Evolutionary conservation across 2,888 invertebrate genomes (phyloP).

Genomic region (Eupsilia transversa): DNA sequence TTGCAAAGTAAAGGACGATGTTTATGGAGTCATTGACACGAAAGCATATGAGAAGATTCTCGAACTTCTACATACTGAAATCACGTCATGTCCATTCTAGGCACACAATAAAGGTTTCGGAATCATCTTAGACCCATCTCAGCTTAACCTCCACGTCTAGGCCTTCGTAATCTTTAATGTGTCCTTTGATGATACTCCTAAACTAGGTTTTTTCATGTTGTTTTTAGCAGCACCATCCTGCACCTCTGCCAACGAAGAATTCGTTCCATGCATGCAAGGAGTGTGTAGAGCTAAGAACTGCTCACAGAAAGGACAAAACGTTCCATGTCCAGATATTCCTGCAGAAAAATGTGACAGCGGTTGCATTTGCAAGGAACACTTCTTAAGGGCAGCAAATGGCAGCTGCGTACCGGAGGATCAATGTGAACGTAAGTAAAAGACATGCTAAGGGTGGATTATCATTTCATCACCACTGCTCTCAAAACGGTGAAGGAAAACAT

Average conservation of each 20-base stretch:
- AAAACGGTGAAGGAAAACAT: no score
- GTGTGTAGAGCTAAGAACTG: slow-evolving; percentile 54
- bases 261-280: slow-evolving; percentile 50
- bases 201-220: neutral
- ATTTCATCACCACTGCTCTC: no score
- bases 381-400: slow-evolving; percentile 38
- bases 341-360: slow-evolving; percentile 40
- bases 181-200: neutral
- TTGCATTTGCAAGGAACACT: slow-evolving; percentile 56
- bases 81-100: no score
- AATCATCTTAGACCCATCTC: no score
- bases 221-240: slow-evolving; percentile 23
- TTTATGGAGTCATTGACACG: no score
- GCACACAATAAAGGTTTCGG: no score
- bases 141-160: no score
- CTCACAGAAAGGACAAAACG: slow-evolving; percentile 39
- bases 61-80: no score
- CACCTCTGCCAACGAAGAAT: slow-evolving; percentile 41
- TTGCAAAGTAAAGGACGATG: no score
- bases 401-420: slow-evolving; percentile 45
- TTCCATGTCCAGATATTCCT: slow-evolving; percentile 49
- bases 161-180: slow-evolving; percentile 9
- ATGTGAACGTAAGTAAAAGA: slow-evolving; percentile 42
- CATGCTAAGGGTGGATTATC: neutral
- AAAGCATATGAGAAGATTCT: no score